Evolutionary conservation across 2,888 invertebrate genomes (phyloP), one percentile per base, ranked within the genome.

Genomic region (Oligia strigilis): DNA sequence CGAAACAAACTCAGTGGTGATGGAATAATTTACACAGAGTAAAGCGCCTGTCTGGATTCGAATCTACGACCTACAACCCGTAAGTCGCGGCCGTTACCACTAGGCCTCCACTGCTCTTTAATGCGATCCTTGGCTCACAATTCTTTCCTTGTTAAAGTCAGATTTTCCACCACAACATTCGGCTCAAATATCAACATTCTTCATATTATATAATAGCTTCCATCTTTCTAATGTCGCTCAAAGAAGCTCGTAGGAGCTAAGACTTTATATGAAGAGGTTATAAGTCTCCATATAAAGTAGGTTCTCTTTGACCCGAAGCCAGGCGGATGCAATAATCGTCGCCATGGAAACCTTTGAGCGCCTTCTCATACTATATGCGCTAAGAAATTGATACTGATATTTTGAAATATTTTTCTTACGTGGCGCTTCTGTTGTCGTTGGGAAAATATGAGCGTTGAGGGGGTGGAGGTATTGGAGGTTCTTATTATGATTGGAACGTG

Each of bases 271-370:
- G 76, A 72, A 78, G 77, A 60, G 40, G 62, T 65, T 81, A 84
- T 74, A 87, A 67, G 70, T 71, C 74, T 72, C 72, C 73, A 71
- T 84, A 78, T 74, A 70, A 80, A 87, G 80, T 81, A 73, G 75
- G 55, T 64, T 72, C 64, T 55, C 78, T 87, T 85, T 87, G 77
- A 84, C 70, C 69, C 72, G 40, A 13, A 69, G 65, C 70, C 72
- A 75, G 43, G 74, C 72, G 76, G 80, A 82, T 86, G 86, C 87
- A 87, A 87, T 88, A 89, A 83, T 86, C 83, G 85, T 86, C 72
- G 75, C 82, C 77, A 80, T 83, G 81, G 84, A 43, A 85, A 90
- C 89, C 82, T 90, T 87, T 90, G 89, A 79, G 46, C 77, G 64
- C 23, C 40, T 29, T 58, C 75, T 29, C 72, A 73, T 75, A 77